Percentiles rank a stretch among this genome's conserved stretches.
phyloP scores from a whole-genome alignment of 2,888 invertebrate species.

The Ophonus ardosiacus region DNA sequence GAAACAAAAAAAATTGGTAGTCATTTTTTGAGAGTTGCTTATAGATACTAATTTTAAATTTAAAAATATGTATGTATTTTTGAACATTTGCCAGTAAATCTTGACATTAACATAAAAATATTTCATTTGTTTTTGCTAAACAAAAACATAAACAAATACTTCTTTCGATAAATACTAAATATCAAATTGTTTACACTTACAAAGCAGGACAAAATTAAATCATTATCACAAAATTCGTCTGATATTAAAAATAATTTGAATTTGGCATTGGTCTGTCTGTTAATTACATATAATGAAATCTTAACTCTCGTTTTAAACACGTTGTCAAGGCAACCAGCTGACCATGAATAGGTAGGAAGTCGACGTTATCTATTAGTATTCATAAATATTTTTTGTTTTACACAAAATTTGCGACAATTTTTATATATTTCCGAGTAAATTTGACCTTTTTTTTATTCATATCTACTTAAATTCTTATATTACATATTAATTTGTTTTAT shows the following conservation, averaged over 20 bases:
- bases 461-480: no score
- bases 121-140: not conserved
- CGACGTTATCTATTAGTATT: slow-evolving; percentile 1
- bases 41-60: not conserved
- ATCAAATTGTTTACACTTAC: slow-evolving; percentile 1
- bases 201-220: not conserved
- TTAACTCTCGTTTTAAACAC: not conserved
- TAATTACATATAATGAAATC: slow-evolving; percentile 30
- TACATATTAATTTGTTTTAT: no score
- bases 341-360: slow-evolving; percentile 24
- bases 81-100: not conserved
- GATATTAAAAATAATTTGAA: slow-evolving; percentile 5
- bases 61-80: not conserved
- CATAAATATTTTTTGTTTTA: slow-evolving; percentile 1
- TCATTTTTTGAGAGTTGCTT: not conserved
- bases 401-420: not conserved
- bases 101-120: not conserved
- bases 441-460: no score
- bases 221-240: not conserved
- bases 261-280: slow-evolving; percentile 24
- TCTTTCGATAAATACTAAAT: not conserved
- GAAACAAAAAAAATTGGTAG: no score
- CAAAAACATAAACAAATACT: not conserved
- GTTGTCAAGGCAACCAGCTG: slow-evolving; percentile 4
- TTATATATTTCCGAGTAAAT: not conserved